These are phyloP conservation scores for Liparis tanakae DNA, from an alignment of 2,797 vertebrate species.

Conservation along the genomic window DNA sequence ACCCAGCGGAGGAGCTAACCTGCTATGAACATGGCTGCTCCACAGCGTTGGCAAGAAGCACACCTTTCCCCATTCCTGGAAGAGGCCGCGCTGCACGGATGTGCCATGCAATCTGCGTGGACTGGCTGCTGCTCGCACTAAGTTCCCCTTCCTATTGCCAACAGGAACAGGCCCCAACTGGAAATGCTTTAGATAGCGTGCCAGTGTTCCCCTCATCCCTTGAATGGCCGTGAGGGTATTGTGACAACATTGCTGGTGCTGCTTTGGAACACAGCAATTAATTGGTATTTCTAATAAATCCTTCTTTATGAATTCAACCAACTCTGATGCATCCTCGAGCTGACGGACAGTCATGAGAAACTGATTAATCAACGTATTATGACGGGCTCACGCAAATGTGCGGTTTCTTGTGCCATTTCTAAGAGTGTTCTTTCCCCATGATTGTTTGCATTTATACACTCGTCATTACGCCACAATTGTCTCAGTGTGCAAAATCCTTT, in stretches of 20 bases:
- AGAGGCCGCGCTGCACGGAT: conserved; percentile 44
- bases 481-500: conserved; percentile 36
- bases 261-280: conserved; percentile 58
- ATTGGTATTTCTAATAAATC: conserved; percentile 31
- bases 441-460: conserved; percentile 32
- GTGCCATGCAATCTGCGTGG: conserved; percentile 70
- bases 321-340: neutral
- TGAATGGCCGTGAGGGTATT: conserved; percentile 46
- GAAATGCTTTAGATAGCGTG: conserved; percentile 60
- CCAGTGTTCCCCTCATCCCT: conserved; percentile 60
- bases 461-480: conserved; percentile 44
- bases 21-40: conserved; percentile 68
- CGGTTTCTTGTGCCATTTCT: conserved; percentile 25
- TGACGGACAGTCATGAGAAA: conserved; percentile 2
- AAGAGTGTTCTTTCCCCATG: conserved; percentile 22
- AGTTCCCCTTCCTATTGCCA: conserved; percentile 61
- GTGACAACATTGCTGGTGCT: conserved; percentile 56
- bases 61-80: conserved; percentile 55
- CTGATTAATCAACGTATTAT: conserved; percentile 29
- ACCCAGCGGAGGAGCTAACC: conserved; percentile 69
- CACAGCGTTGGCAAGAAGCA: conserved; percentile 57
- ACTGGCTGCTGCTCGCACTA: conserved; percentile 67
- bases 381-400: conserved; percentile 15
- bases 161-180: conserved; percentile 54
- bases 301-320: neutral